A percentile compares a stretch with the other conserved stretches of the same genome.
phyloP scores from a whole-genome alignment of 2,888 invertebrate genomes.

The Hydroisotoma schaefferi region DNA sequence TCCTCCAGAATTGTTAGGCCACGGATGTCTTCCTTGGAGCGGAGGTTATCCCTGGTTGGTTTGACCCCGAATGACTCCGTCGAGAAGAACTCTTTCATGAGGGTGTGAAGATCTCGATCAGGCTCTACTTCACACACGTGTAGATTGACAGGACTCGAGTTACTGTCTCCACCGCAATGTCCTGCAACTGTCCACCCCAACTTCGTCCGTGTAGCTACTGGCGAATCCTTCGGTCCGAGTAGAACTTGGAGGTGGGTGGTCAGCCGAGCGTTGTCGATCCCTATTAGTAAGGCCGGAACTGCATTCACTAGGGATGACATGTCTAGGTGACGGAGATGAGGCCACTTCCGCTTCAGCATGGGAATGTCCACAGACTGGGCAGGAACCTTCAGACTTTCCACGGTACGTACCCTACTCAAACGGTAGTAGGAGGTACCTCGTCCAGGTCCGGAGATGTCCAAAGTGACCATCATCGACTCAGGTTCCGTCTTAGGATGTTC shows the following conservation, averaged over 20 bases:
- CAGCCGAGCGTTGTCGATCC: constrained; percentile 11
- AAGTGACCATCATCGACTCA: no score
- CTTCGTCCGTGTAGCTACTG: constrained; percentile 5
- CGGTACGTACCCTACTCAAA: no score
- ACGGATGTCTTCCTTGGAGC: constrained; percentile 2
- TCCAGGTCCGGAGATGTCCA: no score
- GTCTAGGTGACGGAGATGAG: constrained; percentile 1
- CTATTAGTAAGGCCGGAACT: constrained; percentile 17
- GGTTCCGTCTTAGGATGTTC: no score
- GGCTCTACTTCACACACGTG: no score
- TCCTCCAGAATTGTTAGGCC: constrained; percentile 6
- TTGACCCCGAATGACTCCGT: neutral
- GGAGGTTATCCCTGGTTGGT: neutral
- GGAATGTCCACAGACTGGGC: constrained; percentile 2
- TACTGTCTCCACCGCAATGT: no score
- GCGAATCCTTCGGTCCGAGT: constrained; percentile 9
- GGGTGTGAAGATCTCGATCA: no score
- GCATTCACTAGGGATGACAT: neutral
- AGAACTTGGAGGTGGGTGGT: neutral
- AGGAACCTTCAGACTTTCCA: constrained; percentile 6
- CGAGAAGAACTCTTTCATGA: no score
- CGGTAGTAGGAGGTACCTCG: no score
- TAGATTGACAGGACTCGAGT: no score
- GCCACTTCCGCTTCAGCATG: neutral
- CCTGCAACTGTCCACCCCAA: constrained; percentile 14